Evolutionary conservation across 2,797 vertebrate genomes (phyloP), one percentile per base, ranked within the genome.

Genomic region (Eupleurogrammus muticus): DNA sequence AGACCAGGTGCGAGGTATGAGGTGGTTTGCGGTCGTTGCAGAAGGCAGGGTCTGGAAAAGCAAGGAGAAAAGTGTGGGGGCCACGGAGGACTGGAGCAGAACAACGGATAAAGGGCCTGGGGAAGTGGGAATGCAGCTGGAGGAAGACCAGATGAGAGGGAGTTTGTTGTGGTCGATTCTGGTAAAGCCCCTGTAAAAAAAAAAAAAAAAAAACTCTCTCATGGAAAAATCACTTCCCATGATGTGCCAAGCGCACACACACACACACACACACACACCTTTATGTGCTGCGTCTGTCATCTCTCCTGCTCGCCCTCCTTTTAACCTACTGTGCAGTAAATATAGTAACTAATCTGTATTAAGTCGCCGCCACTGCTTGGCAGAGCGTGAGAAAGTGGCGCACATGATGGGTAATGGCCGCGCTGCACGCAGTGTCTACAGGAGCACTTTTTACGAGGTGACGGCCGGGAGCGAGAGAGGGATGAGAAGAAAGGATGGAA

Each of bases 201-300:
- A 28, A 28, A 3, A 28, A 28, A 28, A 28, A 28, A 28, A 28
- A 3, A 60, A 81, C 78, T 86, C 87, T 91, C 88, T 93, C 92
- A 92, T 81, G 86, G 85, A 93, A 94, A n/a, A 90, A 92, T 86
- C 88, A 82, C 85, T 93, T 94, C 90, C 93, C 90, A 91, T 87
- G 91, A 90, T 80, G 82, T 87, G 80, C 82, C 65, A 57, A 78
- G 76, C 74, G 60, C 64, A 66, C 73, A 87, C 68, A 76, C 68
- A 56, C 20, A 28, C 14, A 79, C 64, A 70, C 9, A 17, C 58
- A n/a, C 38, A n/a, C 47, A 32, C 58, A 53, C 49, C 79, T 84
- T 75, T 44, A 77, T 76, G 61, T 75, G 63, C 70, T 2, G 44
- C 75, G 63, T 42, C 71, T 73, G 67, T 40, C 56, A 42, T 66